Evolutionary conservation across 1,140 invertebrate genomes (phyloP).

Genomic region (Drosophila ambigua): DNA sequence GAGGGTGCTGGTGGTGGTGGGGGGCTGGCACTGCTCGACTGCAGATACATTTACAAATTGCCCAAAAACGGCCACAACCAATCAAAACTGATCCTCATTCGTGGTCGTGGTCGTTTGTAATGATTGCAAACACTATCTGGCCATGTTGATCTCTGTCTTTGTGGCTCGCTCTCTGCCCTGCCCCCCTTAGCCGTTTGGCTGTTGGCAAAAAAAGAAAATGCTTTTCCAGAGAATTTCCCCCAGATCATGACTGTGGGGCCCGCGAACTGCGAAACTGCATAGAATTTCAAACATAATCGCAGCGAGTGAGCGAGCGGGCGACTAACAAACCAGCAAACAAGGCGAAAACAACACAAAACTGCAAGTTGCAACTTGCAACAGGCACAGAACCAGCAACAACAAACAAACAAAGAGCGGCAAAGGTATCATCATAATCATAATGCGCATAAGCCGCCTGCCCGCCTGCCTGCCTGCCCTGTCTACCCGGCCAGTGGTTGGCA

Average conservation of each 20-base stretch:
- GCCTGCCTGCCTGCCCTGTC: no score
- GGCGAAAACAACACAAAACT: conserved; percentile 75
- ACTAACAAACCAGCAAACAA: conserved; percentile 81
- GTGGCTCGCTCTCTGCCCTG: conserved; percentile 6
- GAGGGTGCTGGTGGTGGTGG: not conserved
- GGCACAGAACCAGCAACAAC: conserved; percentile 45
- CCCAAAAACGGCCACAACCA: conserved; percentile 27
- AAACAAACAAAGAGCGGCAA: conserved; percentile 53
- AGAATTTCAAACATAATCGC: conserved; percentile 80
- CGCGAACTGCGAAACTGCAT: conserved; percentile 58
- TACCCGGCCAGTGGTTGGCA: not conserved
- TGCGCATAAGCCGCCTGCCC: conserved; percentile 68
- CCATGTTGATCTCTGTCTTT: conserved; percentile 72
- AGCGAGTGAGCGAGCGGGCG: conserved; percentile 69
- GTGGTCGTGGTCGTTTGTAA: conserved; percentile 73
- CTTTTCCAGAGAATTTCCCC: conserved; percentile 74
- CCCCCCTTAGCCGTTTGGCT: conserved; percentile 13
- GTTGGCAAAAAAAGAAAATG: conserved; percentile 43
- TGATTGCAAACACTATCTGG: conserved; percentile 81
- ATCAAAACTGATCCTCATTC: conserved; percentile 62
- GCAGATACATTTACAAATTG: conserved; percentile 49
- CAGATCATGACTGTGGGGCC: conserved; percentile 71
- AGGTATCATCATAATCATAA: conserved; percentile 82
- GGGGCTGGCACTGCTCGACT: not conserved
- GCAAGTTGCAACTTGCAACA: conserved; percentile 34